phyloP scores from a whole-genome alignment of 2,113 vertebrate genomes.

The Eublepharis macularius region DNA sequence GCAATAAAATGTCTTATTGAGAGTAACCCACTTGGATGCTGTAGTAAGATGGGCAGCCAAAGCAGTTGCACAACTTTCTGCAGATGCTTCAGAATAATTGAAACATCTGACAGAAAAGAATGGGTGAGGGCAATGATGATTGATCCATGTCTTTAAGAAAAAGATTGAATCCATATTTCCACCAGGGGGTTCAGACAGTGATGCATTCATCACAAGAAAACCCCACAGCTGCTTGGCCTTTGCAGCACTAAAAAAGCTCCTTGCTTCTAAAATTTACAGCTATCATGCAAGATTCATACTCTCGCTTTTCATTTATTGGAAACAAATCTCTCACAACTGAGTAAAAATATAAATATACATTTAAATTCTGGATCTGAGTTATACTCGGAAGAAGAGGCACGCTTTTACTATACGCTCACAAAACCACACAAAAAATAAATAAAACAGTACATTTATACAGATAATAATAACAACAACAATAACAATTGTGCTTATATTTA shows the following conservation, averaged over 20 bases:
- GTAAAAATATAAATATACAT: constrained; percentile 64
- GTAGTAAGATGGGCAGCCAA: constrained; percentile 30
- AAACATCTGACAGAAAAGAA: constrained; percentile 65
- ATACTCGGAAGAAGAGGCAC: not conserved
- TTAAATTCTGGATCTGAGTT: constrained; percentile 56
- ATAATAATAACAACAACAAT: too few species aligned
- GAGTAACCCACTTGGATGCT: not conserved
- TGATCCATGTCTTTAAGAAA: constrained; percentile 71
- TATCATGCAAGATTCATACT: constrained; percentile 62
- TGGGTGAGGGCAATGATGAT: constrained; percentile 69
- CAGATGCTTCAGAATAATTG: constrained; percentile 55
- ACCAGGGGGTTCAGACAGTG: constrained; percentile 58
- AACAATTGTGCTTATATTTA: too few species aligned
- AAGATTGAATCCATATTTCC: constrained; percentile 70
- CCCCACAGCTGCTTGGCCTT: constrained; percentile 38
- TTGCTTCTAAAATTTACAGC: constrained; percentile 69
- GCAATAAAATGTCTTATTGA: constrained; percentile 1
- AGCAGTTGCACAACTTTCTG: constrained; percentile 53
- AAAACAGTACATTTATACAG: not conserved
- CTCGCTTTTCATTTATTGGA: constrained; percentile 64
- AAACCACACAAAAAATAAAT: not conserved
- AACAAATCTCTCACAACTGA: constrained; percentile 55
- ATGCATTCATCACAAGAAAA: constrained; percentile 67
- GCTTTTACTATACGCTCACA: not conserved
- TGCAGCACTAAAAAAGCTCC: constrained; percentile 58